Evolutionary conservation across 2,797 vertebrate genomes (phyloP).

Genomic region (Trachops cirrhosus): DNA sequence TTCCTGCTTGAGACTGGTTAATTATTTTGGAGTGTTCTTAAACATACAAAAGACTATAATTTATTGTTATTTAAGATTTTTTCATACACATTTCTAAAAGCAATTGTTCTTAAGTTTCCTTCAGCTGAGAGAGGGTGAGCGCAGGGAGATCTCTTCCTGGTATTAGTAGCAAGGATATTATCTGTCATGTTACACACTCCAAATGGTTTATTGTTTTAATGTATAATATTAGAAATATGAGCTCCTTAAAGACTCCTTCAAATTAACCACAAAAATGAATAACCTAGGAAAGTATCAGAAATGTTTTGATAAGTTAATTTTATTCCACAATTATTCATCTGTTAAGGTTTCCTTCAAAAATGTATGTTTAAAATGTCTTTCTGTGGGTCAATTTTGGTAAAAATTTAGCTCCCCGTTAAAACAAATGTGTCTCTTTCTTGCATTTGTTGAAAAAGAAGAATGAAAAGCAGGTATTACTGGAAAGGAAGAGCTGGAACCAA

Average conservation of each 20-base stretch:
- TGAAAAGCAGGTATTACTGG: not conserved
- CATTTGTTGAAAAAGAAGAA: conserved; percentile 27
- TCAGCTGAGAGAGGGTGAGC: not conserved
- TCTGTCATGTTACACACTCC: not conserved
- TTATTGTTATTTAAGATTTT: not conserved
- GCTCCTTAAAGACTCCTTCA: not conserved
- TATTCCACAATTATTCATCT: not conserved
- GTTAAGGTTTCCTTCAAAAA: not conserved
- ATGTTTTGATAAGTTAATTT: not conserved
- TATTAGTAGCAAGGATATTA: not conserved
- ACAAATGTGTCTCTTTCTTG: not conserved
- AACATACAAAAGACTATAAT: not conserved
- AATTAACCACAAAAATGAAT: not conserved
- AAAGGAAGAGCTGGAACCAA: not conserved
- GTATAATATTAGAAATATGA: not conserved
- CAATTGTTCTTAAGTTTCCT: not conserved
- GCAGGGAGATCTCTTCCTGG: not conserved
- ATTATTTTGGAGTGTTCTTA: not conserved
- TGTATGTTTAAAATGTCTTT: not conserved
- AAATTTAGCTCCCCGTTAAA: conserved; percentile 5
- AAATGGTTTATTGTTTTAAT: not conserved
- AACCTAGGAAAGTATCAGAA: not conserved
- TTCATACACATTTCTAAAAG: not conserved
- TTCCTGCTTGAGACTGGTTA: not conserved
- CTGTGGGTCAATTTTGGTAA: not conserved